A percentile compares a stretch with the other conserved stretches of the same genome.
These are phyloP conservation scores for Apodemia zela DNA, from an alignment of 2,888 invertebrate genomes.

Conservation along the genomic window DNA sequence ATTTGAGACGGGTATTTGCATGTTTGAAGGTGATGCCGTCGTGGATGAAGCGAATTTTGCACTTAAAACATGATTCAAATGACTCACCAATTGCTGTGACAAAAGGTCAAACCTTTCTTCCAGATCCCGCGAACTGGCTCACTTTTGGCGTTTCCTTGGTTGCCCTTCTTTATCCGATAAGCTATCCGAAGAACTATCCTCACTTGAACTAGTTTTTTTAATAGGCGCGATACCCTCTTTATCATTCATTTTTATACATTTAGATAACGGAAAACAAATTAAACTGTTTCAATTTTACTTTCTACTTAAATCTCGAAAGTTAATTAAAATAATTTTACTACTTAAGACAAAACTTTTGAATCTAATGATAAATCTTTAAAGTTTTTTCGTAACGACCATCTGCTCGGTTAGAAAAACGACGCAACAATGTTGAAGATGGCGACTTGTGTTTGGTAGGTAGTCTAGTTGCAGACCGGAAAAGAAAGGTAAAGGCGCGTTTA, in stretches of 20 bases:
- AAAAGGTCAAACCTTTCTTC: constrained; percentile 26
- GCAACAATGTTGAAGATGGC: too few relatives aligned
- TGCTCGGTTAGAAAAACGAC: too few relatives aligned
- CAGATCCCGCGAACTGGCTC: constrained; percentile 10
- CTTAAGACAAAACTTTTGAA: too few relatives aligned
- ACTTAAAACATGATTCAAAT: constrained; percentile 22
- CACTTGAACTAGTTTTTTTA: background rate
- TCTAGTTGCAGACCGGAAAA: background rate
- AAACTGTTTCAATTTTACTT: background rate
- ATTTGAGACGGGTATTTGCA: background rate
- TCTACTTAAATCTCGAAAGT: constrained; percentile 14
- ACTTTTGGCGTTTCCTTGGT: background rate
- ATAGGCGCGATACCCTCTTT: background rate
- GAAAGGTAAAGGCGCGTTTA: background rate
- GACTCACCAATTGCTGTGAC: constrained; percentile 28
- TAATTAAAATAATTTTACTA: background rate
- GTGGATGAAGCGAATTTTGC: background rate
- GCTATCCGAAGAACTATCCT: background rate
- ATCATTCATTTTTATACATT: background rate
- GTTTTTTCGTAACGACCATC: background rate
- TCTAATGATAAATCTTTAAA: too few relatives aligned
- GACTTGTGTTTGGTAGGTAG: background rate
- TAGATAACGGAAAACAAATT: background rate
- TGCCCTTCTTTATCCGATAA: background rate
- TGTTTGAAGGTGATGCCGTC: too few relatives aligned